Evolutionary conservation across 2,888 invertebrate species (phyloP), one percentile per base, ranked within the genome.

Genomic region (Eupsilia transversa): DNA sequence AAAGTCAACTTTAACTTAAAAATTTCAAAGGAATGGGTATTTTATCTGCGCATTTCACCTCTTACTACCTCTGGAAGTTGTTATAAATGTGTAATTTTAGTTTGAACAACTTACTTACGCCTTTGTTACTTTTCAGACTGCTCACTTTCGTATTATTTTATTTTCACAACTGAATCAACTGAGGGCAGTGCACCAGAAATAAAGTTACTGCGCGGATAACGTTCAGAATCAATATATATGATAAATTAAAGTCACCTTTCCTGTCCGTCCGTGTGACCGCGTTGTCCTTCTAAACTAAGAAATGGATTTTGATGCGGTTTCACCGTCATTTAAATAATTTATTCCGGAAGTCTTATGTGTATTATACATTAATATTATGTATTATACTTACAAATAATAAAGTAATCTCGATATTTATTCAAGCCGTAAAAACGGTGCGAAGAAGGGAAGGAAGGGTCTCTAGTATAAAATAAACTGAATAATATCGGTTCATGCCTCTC

Each of bases 71-170:
- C 38, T 35, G 23, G 3, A 33, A 33, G 7, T 41, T 4, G 17
- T 54, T 49, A 41, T 33, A 10, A 33, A 30, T 3, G 4, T 41
- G 41, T 41, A 35, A 67, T 38, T 3, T 41, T 20, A 17, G 9
- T 71, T 54, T 12, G n/a, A 71, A 33, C 5, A 12, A 54, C 52
- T 71, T 27, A 54, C 52, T 71, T 27, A 23, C 30, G 41, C 23
- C 35, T 49, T 49, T 33, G n/a, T 64, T 23, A 65, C 17, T n/a
- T 49, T 23, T n/a, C 9, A 10, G n/a, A 49, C 33, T 33, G 33
- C n/a, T 5, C 33, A n/a, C 10, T 49, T 33, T n/a, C 17, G n/a
- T 0, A 17, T 41, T 49, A 35, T 35, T 23, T 59, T 49, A 27
- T 65, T 46, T 65, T 67, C 20, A 20, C 20, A 33, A n/a, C 17